These are phyloP conservation scores for Tachysurus fulvidraco DNA, from an alignment of 2,113 vertebrate genomes.

Conservation along the genomic window DNA sequence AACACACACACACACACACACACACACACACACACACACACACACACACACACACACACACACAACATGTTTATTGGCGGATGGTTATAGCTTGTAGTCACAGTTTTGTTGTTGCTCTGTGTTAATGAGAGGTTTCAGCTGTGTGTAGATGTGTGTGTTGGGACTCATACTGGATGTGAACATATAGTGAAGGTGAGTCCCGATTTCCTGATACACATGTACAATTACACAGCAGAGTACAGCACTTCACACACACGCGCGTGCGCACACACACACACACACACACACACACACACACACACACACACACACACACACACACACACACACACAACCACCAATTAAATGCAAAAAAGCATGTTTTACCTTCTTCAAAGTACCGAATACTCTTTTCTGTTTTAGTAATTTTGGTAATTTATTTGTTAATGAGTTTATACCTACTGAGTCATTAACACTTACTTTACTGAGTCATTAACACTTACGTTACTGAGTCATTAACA, in stretches of 20 bases:
- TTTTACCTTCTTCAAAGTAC: neutral
- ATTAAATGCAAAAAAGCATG: neutral
- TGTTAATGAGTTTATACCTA: neutral
- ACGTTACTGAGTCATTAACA: neutral
- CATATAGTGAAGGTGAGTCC: slow-evolving; percentile 42
- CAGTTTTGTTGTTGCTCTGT: slow-evolving; percentile 13
- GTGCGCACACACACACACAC: too few species aligned
- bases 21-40: slow-evolving; percentile 43
- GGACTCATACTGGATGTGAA: slow-evolving; percentile 15
- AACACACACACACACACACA: too few species aligned
- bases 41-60: slow-evolving; percentile 7
- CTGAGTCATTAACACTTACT: neutral
- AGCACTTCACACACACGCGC: too few species aligned
- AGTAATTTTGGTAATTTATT: neutral
- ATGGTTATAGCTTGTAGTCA: neutral
- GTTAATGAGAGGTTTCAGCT: neutral
- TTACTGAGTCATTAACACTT: neutral
- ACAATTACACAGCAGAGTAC: too few species aligned
- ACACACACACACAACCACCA: neutral
- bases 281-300: too few species aligned
- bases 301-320: neutral
- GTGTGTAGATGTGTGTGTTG: neutral
- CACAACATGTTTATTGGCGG: neutral
- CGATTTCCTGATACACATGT: neutral
- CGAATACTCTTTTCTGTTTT: neutral